These are phyloP conservation scores for Drosophila paracracens DNA, from an alignment of 2,888 invertebrate genomes.

Conservation along the genomic window DNA sequence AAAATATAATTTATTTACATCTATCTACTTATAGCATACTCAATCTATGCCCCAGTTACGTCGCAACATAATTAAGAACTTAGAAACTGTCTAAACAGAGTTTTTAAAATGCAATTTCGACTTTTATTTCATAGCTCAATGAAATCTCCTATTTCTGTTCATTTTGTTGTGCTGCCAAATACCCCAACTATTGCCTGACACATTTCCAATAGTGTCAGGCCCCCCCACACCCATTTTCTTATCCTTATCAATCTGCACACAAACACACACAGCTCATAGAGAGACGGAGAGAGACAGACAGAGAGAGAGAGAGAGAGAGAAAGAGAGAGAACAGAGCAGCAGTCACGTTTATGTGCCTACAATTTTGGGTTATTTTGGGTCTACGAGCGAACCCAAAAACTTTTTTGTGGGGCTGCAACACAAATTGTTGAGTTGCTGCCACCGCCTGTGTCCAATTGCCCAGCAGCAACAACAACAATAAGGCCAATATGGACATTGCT, in stretches of 20 bases:
- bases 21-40: not conserved
- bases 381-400: conserved; percentile 17
- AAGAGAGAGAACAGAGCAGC: not conserved
- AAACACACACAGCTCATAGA: not conserved
- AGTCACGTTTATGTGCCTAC: conserved; percentile 43
- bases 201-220: conserved; percentile 58
- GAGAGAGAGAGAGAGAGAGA: not conserved
- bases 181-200: conserved; percentile 46
- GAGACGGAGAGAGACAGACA: not conserved
- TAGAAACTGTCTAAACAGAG: not conserved
- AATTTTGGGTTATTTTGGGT: conserved; percentile 21
- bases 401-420: conserved; percentile 34
- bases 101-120: conserved; percentile 4
- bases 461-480: conserved; percentile 26
- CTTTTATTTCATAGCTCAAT: conserved; percentile 7
- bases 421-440: conserved; percentile 26
- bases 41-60: not conserved
- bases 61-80: not conserved
- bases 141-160: conserved; percentile 1
- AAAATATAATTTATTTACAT: not conserved
- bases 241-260: conserved; percentile 36
- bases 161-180: conserved; percentile 13
- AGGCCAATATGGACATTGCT: conserved; percentile 10
- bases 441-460: conserved; percentile 56
- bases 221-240: not conserved